Conservation (phyloP, 1,140 invertebrate species). For the Heliothis virescens region DNA sequence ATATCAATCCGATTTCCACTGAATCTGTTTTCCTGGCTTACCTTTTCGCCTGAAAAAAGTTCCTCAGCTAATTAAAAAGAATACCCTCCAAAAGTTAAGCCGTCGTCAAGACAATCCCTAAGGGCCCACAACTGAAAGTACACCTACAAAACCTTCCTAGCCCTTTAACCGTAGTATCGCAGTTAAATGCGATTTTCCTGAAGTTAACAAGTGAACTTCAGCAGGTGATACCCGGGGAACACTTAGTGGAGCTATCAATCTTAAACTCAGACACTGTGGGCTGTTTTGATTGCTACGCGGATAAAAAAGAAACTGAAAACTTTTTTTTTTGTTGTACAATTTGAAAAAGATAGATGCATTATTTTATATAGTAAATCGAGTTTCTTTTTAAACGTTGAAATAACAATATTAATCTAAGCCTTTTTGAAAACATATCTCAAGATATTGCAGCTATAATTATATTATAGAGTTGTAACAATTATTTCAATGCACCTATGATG, state of each 20-base stretch:
- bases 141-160: neutral
- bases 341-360: no score
- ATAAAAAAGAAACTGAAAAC: neutral
- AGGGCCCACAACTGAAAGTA: neutral
- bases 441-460: no score
- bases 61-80: neutral
- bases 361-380: no score
- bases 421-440: no score
- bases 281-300: neutral
- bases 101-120: neutral
- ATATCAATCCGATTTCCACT: no score
- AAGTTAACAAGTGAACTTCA: constrained; percentile 49
- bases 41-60: no score
- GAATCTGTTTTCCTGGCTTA: no score
- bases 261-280: constrained; percentile 46
- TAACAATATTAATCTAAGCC: no score
- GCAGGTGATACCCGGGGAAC: constrained; percentile 50
- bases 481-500: no score
- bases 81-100: neutral
- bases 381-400: no score
- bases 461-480: no score
- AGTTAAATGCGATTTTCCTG: constrained; percentile 46
- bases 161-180: constrained; percentile 21
- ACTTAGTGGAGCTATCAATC: constrained; percentile 53
- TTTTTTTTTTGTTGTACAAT: neutral